Evolutionary conservation across 2,888 invertebrate species (phyloP), one percentile per base, ranked within the genome.

Genomic region (Ormyrus nitidulus): DNA sequence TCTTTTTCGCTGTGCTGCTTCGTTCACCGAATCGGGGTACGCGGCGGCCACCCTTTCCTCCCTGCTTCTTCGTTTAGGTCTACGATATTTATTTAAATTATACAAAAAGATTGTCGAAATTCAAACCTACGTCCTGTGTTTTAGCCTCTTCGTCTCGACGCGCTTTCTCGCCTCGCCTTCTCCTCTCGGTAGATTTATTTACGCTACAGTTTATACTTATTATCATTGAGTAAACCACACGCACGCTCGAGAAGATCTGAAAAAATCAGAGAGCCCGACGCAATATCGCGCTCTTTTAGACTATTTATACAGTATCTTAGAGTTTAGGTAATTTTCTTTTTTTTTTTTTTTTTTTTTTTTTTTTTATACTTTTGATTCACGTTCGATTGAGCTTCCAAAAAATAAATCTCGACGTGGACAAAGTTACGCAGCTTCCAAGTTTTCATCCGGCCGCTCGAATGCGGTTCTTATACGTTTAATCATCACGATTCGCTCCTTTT

Each of bases 71-170:
- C 7, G 11, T 44, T 65, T 71, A 77, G 69, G 44, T 71, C 71
- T 80, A 80, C 44, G 66, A 76, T 71, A 77, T 77, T 72, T 73
- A 79, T 79, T 81, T 77, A 86, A 86, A 85, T 84, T 77, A 85
- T 87, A 87, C 84, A 88, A 89, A 88, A 88, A 88, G 88, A 88
- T 88, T 87, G 88, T 88, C 88, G 85, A 87, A 85, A 86, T 86
- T 83, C 84, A 84, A 87, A 81, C 70, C 70, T 82, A 79, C 75
- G 54, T 81, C 65, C 76, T 64, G 54, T 46, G 13, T 49, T 53
- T 49, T 71, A 3, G 2, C 44, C 58, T 49, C 58, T 48, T 70
- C 62, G 19, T 5, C 69, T 34, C 19, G 11, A 62, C 59, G 10
- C 51, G 7, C 19, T 13, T 44, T 5, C 13, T 8, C 62, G 46